phyloP scores from a whole-genome alignment of 2,113 vertebrate genomes.

The Cynopterus brachyotis region DNA sequence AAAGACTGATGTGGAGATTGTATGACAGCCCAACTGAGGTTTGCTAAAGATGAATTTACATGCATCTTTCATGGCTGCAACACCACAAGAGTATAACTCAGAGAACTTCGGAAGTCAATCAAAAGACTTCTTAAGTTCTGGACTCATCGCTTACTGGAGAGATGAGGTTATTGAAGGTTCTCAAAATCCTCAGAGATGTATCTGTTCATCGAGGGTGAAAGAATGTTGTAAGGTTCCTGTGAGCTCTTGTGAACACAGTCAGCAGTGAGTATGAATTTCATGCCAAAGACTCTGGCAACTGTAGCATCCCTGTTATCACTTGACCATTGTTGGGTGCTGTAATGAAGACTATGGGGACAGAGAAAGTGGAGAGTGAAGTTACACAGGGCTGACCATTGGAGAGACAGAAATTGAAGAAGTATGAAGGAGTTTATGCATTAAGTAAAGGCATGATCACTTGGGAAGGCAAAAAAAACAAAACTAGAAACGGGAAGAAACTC shows the following conservation, averaged over 20 bases:
- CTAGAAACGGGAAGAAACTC: rapidly evolving
- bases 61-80: no score
- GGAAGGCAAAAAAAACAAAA: neutral
- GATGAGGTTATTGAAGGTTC: neutral
- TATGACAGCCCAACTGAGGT: neutral
- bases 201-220: neutral
- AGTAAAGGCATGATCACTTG: neutral
- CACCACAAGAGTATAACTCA: no score
- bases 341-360: neutral
- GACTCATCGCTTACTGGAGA: neutral
- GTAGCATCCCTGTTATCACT: no score
- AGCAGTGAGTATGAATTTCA: rapidly evolving
- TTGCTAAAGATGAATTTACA: neutral
- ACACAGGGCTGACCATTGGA: no score
- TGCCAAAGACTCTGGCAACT: neutral
- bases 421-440: rapidly evolving
- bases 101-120: neutral
- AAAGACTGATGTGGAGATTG: neutral
- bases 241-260: neutral
- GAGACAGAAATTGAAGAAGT: neutral
- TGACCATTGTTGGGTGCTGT: neutral
- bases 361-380: neutral
- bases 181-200: neutral
- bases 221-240: neutral
- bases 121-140: neutral